A percentile compares a stretch with the other conserved stretches of the same genome.
Evolutionary conservation across 2,888 invertebrate genomes (phyloP).

Genomic region (Mimachlamys varia): DNA sequence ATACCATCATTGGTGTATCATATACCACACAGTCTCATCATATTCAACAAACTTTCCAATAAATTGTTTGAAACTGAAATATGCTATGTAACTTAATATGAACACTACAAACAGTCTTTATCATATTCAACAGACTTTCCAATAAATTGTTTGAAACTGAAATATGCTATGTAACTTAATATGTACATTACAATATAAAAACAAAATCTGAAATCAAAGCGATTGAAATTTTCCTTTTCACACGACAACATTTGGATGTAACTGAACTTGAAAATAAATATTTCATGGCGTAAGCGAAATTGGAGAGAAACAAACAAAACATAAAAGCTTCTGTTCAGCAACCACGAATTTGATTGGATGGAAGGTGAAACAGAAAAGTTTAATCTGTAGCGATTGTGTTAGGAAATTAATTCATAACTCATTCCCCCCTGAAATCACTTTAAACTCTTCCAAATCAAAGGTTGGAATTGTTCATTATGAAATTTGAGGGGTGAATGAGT

Average conservation of each 20-base stretch:
- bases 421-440: too few species aligned
- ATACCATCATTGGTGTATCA: background rate
- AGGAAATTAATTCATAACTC: background rate
- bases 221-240: background rate
- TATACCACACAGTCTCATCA: background rate
- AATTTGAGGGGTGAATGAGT: too few species aligned
- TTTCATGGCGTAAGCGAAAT: background rate
- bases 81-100: background rate
- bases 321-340: too few species aligned
- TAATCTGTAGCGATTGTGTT: background rate
- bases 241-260: background rate
- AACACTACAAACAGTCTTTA: background rate
- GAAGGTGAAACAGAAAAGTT: background rate
- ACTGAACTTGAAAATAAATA: background rate
- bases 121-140: background rate
- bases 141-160: background rate
- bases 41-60: background rate
- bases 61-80: background rate
- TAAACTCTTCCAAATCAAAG: too few species aligned
- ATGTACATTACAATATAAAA: background rate
- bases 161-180: background rate
- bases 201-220: background rate
- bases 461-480: too few species aligned
- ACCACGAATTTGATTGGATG: too few species aligned
- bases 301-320: background rate